Percentiles rank a stretch among this genome's conserved stretches.
Evolutionary conservation across 1,140 invertebrate species (phyloP).

Genomic region (Brachystomella parvula): DNA sequence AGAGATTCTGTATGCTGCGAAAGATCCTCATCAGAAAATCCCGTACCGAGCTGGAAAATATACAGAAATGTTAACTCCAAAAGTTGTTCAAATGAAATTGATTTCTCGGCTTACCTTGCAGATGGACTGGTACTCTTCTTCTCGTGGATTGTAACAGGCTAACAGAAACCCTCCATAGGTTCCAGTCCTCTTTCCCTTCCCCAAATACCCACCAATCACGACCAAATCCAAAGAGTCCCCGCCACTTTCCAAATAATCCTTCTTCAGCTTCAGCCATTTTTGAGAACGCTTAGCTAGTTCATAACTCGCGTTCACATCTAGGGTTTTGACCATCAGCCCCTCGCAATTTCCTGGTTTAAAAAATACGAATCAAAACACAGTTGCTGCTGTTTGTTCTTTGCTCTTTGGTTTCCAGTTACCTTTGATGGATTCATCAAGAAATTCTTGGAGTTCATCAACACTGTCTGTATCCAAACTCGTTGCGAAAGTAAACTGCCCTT

Average conservation of each 20-base stretch:
- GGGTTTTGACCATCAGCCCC: conserved; percentile 97
- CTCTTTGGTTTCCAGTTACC: conserved; percentile 46
- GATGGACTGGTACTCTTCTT: conserved; percentile 87
- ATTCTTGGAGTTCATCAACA: conserved; percentile 87
- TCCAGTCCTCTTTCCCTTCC: conserved; percentile 89
- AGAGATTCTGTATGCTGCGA: conserved; percentile 67
- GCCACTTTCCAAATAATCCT: conserved; percentile 92
- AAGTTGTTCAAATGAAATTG: background rate
- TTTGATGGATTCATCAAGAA: conserved; percentile 92
- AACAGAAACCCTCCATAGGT: conserved; percentile 92
- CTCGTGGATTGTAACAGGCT: conserved; percentile 89
- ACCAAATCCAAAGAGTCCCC: conserved; percentile 92
- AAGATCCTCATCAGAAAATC: conserved; percentile 89
- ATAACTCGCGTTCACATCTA: conserved; percentile 87
- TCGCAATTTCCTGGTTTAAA: conserved; percentile 89
- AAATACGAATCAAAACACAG: conserved; percentile 30
- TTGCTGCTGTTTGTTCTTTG: too few relatives aligned
- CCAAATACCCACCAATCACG: conserved; percentile 89
- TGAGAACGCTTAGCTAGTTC: conserved; percentile 95
- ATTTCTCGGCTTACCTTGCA: conserved; percentile 60
- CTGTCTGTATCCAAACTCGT: conserved; percentile 70
- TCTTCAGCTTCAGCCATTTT: conserved; percentile 97
- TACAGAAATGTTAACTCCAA: conserved; percentile 24
- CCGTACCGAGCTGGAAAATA: conserved; percentile 79
- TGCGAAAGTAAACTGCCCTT: conserved; percentile 85